Evolutionary conservation across 2,797 vertebrate species (phyloP), one percentile per base, ranked within the genome.

Genomic region (Halcyon leucocephala): DNA sequence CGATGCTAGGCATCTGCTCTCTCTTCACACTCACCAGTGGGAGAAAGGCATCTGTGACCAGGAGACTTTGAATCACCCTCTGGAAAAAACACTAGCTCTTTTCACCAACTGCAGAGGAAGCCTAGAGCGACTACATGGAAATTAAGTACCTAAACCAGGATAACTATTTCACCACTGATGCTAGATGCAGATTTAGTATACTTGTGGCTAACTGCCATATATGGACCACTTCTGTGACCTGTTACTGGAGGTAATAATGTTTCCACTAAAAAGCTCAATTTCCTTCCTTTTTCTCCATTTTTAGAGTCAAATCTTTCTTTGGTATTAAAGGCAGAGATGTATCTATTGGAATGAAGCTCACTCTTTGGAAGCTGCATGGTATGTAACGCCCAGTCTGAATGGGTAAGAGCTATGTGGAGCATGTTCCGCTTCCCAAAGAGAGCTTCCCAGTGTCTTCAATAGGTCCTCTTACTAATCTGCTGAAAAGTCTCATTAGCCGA

Each of bases 391-490:
- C 41, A 70, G 2, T n/a, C 42, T 60, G 62, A 42, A 31, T 0
- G 1, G 28, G 0, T 37, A 31, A 31, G 9, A 48, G 39, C 18
- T 29, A 0, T 2, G 3, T 14, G 16, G 41, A 6, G 6, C 6
- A 15, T 2, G 1, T 24, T 18, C 14, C 62, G 18, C 41, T 80
- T 77, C 60, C 65, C 37, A 22, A 29, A 41, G n/a, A 71, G 6
- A 42, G n/a, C 14, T 16, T 10, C 49, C 55, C 70, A 6, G 4
- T 2, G 4, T 7, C 57, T 71, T 41, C 28, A 44, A 2, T 1
- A 67, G 18, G 25, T 55, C 9, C 49, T 65, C 17, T 69, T 13
- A 5, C 29, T 14, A 0, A 1, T 9, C 52, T 57, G 26, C 24
- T 39, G 21, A 11, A 3, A 65, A 42, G 4, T 28, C n/a, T 16